Percentiles rank a stretch among this genome's conserved stretches.
Conservation (phyloP, 2,797 vertebrate genomes). For the Silurus lanzhouensis region DNA sequence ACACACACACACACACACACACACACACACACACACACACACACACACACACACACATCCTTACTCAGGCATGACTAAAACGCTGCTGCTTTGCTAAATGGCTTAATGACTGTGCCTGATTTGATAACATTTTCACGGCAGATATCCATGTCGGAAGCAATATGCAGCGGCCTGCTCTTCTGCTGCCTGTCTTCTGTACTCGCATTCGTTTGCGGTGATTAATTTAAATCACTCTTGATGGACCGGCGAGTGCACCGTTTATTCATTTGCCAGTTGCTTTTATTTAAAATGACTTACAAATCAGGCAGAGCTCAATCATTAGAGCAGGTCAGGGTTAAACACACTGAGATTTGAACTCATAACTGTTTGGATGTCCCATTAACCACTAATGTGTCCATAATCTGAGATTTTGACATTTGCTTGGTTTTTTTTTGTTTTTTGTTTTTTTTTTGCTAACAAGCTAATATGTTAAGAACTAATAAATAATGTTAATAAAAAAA, state of each 20-base stretch:
- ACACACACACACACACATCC: slow-evolving; percentile 22
- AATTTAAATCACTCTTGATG: slow-evolving; percentile 20
- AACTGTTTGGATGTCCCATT: not conserved
- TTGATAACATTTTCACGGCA: slow-evolving; percentile 29
- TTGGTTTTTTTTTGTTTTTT: not conserved
- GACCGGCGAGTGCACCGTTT: slow-evolving; percentile 3
- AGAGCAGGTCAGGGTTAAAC: slow-evolving; percentile 18
- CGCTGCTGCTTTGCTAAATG: slow-evolving; percentile 20
- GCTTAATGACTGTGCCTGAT: slow-evolving; percentile 38
- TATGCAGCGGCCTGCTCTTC: not conserved
- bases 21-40: slow-evolving; percentile 7
- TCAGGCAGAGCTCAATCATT: not conserved
- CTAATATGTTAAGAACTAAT: too few relatives aligned
- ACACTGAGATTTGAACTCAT: not conserved
- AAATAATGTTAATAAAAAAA: too few relatives aligned
- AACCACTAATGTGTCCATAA: not conserved
- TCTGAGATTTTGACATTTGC: not conserved
- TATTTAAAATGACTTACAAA: slow-evolving; percentile 14
- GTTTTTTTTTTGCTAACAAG: not conserved
- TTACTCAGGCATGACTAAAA: slow-evolving; percentile 38
- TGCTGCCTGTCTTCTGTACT: not conserved
- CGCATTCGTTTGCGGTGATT: not conserved
- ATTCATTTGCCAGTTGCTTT: slow-evolving; percentile 8
- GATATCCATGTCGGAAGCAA: slow-evolving; percentile 19
- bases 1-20: not conserved